phyloP scores from a whole-genome alignment of 1,140 invertebrate species.

The Bilobella aurantiaca region DNA sequence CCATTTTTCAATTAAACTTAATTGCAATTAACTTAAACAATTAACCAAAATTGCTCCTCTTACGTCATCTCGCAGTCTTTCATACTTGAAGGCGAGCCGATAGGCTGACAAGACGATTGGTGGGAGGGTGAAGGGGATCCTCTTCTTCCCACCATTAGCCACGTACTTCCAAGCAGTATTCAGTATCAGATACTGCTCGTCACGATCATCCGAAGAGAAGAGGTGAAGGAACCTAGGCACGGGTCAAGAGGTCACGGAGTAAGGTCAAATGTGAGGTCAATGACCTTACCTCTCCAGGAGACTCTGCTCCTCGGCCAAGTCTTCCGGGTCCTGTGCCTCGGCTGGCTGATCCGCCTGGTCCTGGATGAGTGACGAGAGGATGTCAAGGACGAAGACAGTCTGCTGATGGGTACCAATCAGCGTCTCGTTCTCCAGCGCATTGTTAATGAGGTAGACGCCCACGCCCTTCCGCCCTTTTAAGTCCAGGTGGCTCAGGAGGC shows the following conservation, averaged over 20 bases:
- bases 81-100: constrained; percentile 62
- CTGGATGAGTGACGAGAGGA: constrained; percentile 73
- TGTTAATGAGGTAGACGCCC: constrained; percentile 75
- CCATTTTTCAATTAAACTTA: too few species aligned
- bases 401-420: constrained; percentile 76
- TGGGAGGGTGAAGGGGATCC: constrained; percentile 87
- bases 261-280: not conserved
- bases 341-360: constrained; percentile 68
- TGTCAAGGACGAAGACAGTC: constrained; percentile 63
- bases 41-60: too few species aligned
- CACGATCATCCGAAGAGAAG: constrained; percentile 69
- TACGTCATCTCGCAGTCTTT: constrained; percentile 54
- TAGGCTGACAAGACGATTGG: constrained; percentile 93
- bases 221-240: constrained; percentile 81
- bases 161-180: constrained; percentile 82
- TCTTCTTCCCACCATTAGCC: constrained; percentile 68
- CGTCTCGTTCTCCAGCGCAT: constrained; percentile 80
- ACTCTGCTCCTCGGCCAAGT: constrained; percentile 94
- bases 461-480: constrained; percentile 77
- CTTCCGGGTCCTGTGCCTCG: constrained; percentile 71
- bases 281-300: constrained; percentile 59
- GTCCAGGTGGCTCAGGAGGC: constrained; percentile 78
- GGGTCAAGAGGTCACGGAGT: too few species aligned
- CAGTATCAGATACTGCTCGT: constrained; percentile 87
- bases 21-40: too few species aligned